Evolutionary conservation across 2,797 vertebrate genomes (phyloP).

Genomic region (Molossus alvarezi): DNA sequence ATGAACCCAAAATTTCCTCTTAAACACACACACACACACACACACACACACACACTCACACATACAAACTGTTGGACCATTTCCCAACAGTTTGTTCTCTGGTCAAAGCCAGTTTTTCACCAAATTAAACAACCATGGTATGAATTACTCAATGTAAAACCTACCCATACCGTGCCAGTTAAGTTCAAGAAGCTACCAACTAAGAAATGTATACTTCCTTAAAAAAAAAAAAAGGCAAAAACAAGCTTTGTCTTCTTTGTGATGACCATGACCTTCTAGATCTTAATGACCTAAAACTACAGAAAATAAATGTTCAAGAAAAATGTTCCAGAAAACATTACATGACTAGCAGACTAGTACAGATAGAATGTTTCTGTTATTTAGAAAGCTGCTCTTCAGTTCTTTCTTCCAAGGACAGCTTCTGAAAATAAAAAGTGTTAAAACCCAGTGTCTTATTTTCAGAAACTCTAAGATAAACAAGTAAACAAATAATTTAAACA

Average conservation of each 20-base stretch:
- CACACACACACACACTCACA: background rate
- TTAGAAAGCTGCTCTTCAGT: background rate
- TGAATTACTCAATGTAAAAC: conserved; percentile 69
- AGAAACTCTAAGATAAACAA: conserved; percentile 78
- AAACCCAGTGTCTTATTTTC: conserved; percentile 72
- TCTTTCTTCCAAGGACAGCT: conserved; percentile 69
- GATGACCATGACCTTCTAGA: conserved; percentile 48
- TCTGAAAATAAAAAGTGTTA: conserved; percentile 53
- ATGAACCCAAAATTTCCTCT: conserved; percentile 77
- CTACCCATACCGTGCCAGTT: conserved; percentile 4
- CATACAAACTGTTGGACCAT: conserved; percentile 43
- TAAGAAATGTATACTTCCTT: conserved; percentile 39
- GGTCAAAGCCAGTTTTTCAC: conserved; percentile 73
- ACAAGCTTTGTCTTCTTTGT: background rate
- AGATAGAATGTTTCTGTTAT: background rate
- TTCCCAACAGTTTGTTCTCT: conserved; percentile 77
- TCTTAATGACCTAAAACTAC: conserved; percentile 59
- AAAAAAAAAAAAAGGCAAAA: background rate
- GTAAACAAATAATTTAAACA: conserved; percentile 72
- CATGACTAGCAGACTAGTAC: background rate
- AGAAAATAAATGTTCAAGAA: conserved; percentile 7
- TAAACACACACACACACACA: background rate
- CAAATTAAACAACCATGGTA: conserved; percentile 67
- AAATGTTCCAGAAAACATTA: background rate
- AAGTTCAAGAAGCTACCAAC: conserved; percentile 60